Evolutionary conservation across 2,888 invertebrate species (phyloP).

Genomic region (Tricholauxania praeusta): DNA sequence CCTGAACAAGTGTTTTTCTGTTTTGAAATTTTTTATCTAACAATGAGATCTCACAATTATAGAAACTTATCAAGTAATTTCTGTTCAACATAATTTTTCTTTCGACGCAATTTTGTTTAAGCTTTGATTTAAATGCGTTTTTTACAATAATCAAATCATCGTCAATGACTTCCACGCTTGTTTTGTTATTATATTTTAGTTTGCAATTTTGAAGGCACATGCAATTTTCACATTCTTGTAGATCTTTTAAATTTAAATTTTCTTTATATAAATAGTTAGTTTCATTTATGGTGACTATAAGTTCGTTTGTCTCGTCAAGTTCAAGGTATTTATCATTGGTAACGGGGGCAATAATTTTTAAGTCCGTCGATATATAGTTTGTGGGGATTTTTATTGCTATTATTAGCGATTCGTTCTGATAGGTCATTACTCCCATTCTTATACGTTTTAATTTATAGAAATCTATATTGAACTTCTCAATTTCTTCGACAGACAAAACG

Average conservation of each 20-base stretch:
- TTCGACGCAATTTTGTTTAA: no score
- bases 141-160: slow-evolving; percentile 31
- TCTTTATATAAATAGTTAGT: neutral
- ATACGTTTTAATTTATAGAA: slow-evolving; percentile 29
- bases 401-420: slow-evolving; percentile 25
- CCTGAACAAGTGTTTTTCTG: neutral
- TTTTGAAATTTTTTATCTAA: neutral
- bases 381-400: slow-evolving; percentile 31
- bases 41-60: slow-evolving; percentile 1
- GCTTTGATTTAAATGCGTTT: slow-evolving; percentile 13
- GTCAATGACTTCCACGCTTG: slow-evolving; percentile 6
- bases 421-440: slow-evolving; percentile 32
- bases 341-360: neutral
- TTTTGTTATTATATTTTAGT: neutral
- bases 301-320: neutral
- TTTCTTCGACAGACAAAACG: slow-evolving; percentile 24
- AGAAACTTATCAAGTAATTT: slow-evolving; percentile 29
- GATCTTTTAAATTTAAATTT: slow-evolving; percentile 1
- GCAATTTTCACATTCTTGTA: neutral
- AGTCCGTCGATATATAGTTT: slow-evolving; percentile 2
- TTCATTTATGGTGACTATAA: neutral
- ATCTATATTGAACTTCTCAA: slow-evolving; percentile 31
- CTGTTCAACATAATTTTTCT: slow-evolving; percentile 12
- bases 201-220: neutral
- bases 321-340: slow-evolving; percentile 1